Evolutionary conservation across 2,113 vertebrate genomes (phyloP).

Genomic region (western clawed frog (Xenopus tropicalis)): DNA sequence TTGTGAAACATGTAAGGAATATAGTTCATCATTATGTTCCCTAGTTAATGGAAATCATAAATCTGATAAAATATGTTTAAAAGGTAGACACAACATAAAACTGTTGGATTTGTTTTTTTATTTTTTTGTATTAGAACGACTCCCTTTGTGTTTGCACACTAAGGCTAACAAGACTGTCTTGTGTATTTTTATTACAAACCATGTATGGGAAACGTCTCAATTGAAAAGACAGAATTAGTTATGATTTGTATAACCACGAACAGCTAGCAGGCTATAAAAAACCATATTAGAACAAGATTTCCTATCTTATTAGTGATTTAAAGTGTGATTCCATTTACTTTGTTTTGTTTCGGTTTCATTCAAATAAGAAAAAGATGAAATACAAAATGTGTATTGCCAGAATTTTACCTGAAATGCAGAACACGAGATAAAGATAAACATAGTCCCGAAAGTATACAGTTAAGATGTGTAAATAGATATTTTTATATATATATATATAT

Average conservation of each 20-base stretch:
- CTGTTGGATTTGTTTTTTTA: too few relatives aligned
- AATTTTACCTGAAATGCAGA: not conserved
- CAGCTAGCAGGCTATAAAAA: constrained; percentile 46
- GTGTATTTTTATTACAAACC: constrained; percentile 13
- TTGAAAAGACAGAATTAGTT: constrained; percentile 29
- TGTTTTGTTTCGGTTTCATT: not conserved
- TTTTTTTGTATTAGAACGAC: not conserved
- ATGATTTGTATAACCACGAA: constrained; percentile 24
- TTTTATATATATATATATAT: too few relatives aligned
- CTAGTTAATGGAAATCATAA: constrained; percentile 4
- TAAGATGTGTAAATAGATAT: constrained; percentile 46
- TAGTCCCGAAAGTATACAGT: constrained; percentile 44
- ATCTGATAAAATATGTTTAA: constrained; percentile 1
- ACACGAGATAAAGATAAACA: constrained; percentile 10
- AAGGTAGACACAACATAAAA: not conserved
- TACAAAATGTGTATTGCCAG: too few relatives aligned
- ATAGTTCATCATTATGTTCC: not conserved
- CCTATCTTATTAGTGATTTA: constrained; percentile 53
- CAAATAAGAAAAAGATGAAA: constrained; percentile 12
- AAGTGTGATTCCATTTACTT: constrained; percentile 46
- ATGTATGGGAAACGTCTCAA: constrained; percentile 33
- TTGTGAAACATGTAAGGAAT: not conserved
- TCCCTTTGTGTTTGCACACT: constrained; percentile 14
- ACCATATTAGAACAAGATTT: constrained; percentile 45
- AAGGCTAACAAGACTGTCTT: constrained; percentile 1